Evolutionary conservation across 1,140 invertebrate species (phyloP).

Genomic region (Caenorhabditis inopinata): DNA sequence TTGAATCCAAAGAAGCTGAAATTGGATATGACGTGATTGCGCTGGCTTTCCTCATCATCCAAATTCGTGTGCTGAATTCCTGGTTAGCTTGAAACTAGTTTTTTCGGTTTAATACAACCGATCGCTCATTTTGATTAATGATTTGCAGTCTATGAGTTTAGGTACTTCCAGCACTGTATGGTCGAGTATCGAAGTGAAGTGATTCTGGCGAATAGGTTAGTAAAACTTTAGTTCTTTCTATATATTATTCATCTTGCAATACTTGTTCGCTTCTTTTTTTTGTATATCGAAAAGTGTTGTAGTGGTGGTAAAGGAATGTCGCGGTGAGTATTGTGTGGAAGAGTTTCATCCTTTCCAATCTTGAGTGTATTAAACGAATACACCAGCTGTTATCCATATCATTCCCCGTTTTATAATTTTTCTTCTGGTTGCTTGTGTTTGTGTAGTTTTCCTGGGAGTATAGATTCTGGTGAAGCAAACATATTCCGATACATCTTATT

Average conservation of each 20-base stretch:
- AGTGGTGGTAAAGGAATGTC: conserved; percentile 1
- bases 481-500: conserved; percentile 14
- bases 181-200: conserved; percentile 65
- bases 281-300: too few species aligned
- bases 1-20: conserved; percentile 49
- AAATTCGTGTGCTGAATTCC: conserved; percentile 60
- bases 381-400: not conserved
- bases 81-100: conserved; percentile 38
- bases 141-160: too few species aligned
- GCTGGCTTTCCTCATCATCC: conserved; percentile 61
- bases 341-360: not conserved
- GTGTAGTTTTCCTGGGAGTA: not conserved
- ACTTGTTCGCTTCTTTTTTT: too few species aligned
- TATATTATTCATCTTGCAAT: too few species aligned
- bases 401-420: not conserved
- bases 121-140: too few species aligned
- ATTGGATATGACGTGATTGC: conserved; percentile 63
- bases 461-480: too few species aligned
- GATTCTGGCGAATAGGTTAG: conserved; percentile 60
- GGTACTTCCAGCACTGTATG: conserved; percentile 64
- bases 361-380: not conserved
- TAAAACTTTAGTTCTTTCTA: too few species aligned
- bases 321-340: not conserved
- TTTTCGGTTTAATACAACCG: too few species aligned
- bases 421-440: not conserved